A percentile compares a stretch with the other conserved stretches of the same genome.
These are phyloP conservation scores for Tragelaphus buxtoni DNA, from an alignment of 2,113 vertebrate species.

Conservation along the genomic window DNA sequence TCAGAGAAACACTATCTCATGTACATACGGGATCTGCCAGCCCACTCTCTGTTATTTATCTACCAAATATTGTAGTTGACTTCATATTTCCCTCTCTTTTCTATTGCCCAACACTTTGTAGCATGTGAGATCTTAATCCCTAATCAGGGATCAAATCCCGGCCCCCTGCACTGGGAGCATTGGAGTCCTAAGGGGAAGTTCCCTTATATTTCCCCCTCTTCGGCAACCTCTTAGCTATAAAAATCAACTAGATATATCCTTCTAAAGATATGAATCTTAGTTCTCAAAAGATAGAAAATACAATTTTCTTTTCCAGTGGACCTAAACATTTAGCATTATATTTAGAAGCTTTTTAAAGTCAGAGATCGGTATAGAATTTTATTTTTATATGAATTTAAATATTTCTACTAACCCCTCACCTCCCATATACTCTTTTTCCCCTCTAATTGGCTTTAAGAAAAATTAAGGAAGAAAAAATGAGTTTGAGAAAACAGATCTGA, in stretches of 20 bases:
- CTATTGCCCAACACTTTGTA: neutral
- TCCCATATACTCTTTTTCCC: neutral
- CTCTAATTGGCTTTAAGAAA: neutral
- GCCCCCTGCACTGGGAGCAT: neutral
- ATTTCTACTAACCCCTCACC: neutral
- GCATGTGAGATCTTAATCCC: neutral
- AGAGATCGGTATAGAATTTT: neutral
- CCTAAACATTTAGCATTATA: neutral
- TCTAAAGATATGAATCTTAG: neutral
- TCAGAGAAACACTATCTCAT: neutral
- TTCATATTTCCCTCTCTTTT: neutral
- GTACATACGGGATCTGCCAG: neutral
- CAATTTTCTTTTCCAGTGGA: neutral
- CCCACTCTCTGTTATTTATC: neutral
- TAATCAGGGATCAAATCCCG: neutral
- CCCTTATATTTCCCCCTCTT: neutral
- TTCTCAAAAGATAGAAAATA: neutral
- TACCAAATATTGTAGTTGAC: neutral
- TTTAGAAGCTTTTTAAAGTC: neutral
- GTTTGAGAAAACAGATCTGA: neutral
- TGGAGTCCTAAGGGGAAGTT: neutral
- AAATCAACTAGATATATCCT: neutral
- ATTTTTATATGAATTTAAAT: neutral
- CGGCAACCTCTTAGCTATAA: neutral
- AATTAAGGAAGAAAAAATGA: neutral